phyloP scores from a whole-genome alignment of 2,797 vertebrate species.

The Nasua narica region DNA sequence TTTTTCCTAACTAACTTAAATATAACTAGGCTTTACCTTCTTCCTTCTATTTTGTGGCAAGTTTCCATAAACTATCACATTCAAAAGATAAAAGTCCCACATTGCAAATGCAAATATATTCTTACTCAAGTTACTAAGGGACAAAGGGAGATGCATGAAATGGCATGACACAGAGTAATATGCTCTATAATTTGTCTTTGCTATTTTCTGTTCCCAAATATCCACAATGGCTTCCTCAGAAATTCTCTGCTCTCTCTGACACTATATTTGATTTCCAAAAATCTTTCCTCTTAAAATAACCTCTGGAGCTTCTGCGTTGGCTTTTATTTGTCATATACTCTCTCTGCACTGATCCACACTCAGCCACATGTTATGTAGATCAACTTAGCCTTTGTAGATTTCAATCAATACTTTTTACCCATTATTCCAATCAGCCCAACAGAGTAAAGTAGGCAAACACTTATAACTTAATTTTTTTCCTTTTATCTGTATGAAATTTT shows the following conservation, averaged over 20 bases:
- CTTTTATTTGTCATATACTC: not conserved
- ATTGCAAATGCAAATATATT: not conserved
- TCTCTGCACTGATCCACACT: not conserved
- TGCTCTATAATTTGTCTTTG: not conserved
- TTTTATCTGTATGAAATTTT: constrained; percentile 49
- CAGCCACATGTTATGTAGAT: not conserved
- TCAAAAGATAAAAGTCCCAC: not conserved
- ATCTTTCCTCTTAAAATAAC: not conserved
- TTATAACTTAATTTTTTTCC: constrained; percentile 43
- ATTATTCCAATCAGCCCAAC: constrained; percentile 1
- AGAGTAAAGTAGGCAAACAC: constrained; percentile 34
- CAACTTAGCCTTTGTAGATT: constrained; percentile 1
- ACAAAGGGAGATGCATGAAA: not conserved
- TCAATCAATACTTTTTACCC: not conserved
- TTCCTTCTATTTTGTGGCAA: not conserved
- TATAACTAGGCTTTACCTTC: not conserved
- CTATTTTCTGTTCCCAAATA: not conserved
- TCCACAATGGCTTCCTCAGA: not conserved
- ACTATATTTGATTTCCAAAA: not conserved
- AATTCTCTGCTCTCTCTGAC: not conserved
- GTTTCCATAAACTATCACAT: not conserved
- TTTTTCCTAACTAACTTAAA: not conserved
- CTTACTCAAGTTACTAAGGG: constrained; percentile 14
- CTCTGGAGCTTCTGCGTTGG: not conserved
- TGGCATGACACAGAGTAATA: not conserved